Evolutionary conservation across 2,113 vertebrate species (phyloP), one percentile per base, ranked within the genome.

Genomic region (Patagioenas fasciata): DNA sequence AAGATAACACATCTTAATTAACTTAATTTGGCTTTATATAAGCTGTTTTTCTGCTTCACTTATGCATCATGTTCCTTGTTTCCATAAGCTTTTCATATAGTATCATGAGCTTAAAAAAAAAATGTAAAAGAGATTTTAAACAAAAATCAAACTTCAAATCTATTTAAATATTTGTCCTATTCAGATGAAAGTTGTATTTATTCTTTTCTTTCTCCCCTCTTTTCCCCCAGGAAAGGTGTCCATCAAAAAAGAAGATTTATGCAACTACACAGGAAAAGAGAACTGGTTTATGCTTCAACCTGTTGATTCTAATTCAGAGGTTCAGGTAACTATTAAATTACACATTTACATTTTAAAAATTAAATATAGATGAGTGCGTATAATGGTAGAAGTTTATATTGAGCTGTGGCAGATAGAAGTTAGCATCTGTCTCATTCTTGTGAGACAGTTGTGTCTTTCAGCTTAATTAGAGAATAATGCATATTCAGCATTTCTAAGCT

Each of bases 291-390:
- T 98, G 85, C 98, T 99, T 91, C 99, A 99, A 31, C 98, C 99
- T 69, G 97, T 99, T 79, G 99, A 99, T 97, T 99, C 98, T 28
- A 99, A 99, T 97, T 99, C 99, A 79, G 99, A 99, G 93, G 99
- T 99, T 91, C 99, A 99, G 99, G 99, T 99, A 98, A 97, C 75
- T 96, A 86, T 75, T 92, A 93, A 91, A 83, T 64, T 51, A 19
- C 20, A 78, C 17, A 7, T 51, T 65, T 53, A 29, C 3, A 2
- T 72, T 80, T 84, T 32, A 13, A 6, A 60, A 51, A 40, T 34
- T 54, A 69, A 83, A 12, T 54, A 36, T 17, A 50, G 53, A 8
- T 47, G 67, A 56, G 15, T 18, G 12, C 13, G 5, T 54, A 9
- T 32, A 28, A 20, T 65, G 12, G 5, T 36, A 19, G 32, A 73